These are phyloP conservation scores for Thalassophryne amazonica DNA, from an alignment of 2,797 vertebrate genomes.

Conservation along the genomic window DNA sequence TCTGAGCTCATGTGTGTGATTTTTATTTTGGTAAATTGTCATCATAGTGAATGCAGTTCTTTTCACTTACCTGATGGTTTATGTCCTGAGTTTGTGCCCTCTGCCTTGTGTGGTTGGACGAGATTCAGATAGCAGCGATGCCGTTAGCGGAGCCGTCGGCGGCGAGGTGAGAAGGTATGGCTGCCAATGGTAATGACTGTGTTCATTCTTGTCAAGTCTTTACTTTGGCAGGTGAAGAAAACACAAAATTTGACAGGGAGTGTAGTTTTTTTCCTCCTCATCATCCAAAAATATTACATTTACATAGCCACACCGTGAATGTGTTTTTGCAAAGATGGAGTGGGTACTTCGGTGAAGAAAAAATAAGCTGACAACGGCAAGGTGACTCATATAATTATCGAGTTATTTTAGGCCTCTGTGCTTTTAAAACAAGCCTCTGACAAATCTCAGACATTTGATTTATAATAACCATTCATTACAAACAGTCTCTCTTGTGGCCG, in stretches of 20 bases:
- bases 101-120: slow-evolving; percentile 41
- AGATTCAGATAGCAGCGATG: slow-evolving; percentile 61
- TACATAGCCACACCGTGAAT: slow-evolving; percentile 52
- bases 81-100: slow-evolving; percentile 28
- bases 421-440: slow-evolving; percentile 65
- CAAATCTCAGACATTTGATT: slow-evolving; percentile 68
- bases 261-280: slow-evolving; percentile 36
- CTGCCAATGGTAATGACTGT: slow-evolving; percentile 75
- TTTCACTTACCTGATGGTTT: slow-evolving; percentile 55
- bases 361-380: slow-evolving; percentile 68
- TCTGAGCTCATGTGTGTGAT: slow-evolving; percentile 9
- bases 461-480: slow-evolving; percentile 61
- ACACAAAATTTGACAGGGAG: slow-evolving; percentile 69
- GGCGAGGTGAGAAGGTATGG: slow-evolving; percentile 63
- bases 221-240: slow-evolving; percentile 77
- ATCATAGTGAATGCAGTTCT: slow-evolving; percentile 3
- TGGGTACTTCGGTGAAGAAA: slow-evolving; percentile 55
- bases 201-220: slow-evolving; percentile 71
- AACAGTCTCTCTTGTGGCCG: slow-evolving; percentile 30
- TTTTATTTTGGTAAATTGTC: slow-evolving; percentile 36
- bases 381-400: slow-evolving; percentile 73
- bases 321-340: slow-evolving; percentile 60
- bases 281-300: slow-evolving; percentile 75
- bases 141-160: slow-evolving; percentile 58
- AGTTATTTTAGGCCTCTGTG: slow-evolving; percentile 66